A percentile compares a stretch with the other conserved stretches of the same genome.
phyloP scores from a whole-genome alignment of 2,113 vertebrate genomes.

The Catharus bicknelli region DNA sequence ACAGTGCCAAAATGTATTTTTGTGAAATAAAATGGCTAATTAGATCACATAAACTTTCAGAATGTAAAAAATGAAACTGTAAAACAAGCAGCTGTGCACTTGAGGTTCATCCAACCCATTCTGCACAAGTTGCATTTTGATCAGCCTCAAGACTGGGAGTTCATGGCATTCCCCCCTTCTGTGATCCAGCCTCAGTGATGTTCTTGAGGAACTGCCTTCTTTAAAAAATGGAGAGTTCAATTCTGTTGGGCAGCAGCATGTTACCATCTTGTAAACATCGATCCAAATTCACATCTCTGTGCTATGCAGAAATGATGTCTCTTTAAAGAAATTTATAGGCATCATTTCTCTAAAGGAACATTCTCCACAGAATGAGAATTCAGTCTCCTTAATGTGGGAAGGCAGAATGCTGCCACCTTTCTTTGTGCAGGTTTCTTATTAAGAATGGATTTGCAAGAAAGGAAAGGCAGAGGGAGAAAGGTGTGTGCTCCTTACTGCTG shows the following conservation, averaged over 20 bases:
- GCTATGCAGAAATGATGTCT: background rate
- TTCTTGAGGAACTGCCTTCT: background rate
- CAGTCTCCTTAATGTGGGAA: background rate
- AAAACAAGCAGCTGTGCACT: slow-evolving; percentile 65
- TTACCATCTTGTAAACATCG: background rate
- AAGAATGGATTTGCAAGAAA: background rate
- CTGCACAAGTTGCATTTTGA: background rate
- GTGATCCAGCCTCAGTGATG: background rate
- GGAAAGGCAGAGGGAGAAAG: background rate
- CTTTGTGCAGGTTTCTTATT: background rate
- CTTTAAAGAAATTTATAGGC: background rate
- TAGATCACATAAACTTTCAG: slow-evolving; percentile 59
- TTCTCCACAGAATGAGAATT: background rate
- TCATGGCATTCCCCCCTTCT: background rate
- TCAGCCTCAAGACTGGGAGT: background rate
- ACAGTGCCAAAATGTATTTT: slow-evolving; percentile 36
- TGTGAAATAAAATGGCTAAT: slow-evolving; percentile 65
- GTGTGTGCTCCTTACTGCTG: background rate
- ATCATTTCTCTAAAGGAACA: background rate
- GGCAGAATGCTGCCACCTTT: background rate
- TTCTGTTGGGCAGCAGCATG: background rate
- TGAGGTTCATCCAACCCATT: slow-evolving; percentile 18
- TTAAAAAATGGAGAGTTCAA: background rate
- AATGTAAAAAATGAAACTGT: slow-evolving; percentile 55
- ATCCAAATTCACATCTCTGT: background rate